phyloP scores from a whole-genome alignment of 1,140 invertebrate species.

The Drosophila grimshawi region DNA sequence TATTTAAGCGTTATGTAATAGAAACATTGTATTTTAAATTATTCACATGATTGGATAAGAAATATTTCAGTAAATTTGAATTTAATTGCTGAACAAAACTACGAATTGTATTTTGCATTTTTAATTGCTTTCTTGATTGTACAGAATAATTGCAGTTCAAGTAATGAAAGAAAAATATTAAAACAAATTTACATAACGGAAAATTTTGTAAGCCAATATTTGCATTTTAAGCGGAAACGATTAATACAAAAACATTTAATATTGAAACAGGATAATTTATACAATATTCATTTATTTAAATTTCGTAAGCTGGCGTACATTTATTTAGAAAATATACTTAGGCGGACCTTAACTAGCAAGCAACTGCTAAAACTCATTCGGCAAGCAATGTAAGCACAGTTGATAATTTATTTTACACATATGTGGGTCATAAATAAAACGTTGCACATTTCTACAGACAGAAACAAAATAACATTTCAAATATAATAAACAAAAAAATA shows the following conservation, averaged over 20 bases:
- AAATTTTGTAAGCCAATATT: not conserved
- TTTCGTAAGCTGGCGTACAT: no score
- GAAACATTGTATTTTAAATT: not conserved
- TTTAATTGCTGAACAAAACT: not conserved
- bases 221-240: slow-evolving; percentile 11
- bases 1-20: not conserved
- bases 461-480: not conserved
- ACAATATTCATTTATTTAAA: not conserved
- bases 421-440: slow-evolving; percentile 9
- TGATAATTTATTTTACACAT: slow-evolving; percentile 6
- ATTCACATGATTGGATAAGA: not conserved
- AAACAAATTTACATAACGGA: slow-evolving; percentile 12
- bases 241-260: not conserved
- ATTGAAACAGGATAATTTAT: not conserved
- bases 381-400: not conserved
- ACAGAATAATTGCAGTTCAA: not conserved
- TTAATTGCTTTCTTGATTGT: not conserved
- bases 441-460: slow-evolving; percentile 5
- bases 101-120: not conserved
- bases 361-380: not conserved
- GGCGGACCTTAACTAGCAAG: not conserved
- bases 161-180: slow-evolving; percentile 4
- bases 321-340: no score
- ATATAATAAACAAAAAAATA: not conserved
- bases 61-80: not conserved